A percentile compares a stretch with the other conserved stretches of the same genome.
Conservation (phyloP, 2,797 vertebrate genomes). For the Chelidonichthys spinosus region DNA sequence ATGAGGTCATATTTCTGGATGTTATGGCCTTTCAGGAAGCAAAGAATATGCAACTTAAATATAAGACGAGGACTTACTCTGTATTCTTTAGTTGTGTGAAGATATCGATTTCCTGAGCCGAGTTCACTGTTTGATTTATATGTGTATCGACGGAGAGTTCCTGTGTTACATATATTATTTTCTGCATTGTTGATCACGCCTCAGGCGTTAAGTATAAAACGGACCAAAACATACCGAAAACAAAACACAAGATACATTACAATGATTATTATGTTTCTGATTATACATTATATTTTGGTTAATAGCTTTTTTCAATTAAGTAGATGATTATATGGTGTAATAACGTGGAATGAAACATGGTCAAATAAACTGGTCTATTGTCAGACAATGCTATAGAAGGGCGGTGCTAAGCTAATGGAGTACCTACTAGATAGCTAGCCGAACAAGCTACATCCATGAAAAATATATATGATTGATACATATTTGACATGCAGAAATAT, state of each 20-base stretch:
- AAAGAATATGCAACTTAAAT: constrained; percentile 3
- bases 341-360: background rate
- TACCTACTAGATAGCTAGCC: background rate
- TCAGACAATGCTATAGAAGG: background rate
- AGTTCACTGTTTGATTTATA: constrained; percentile 5
- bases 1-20: constrained; percentile 17
- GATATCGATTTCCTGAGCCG: constrained; percentile 1
- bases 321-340: background rate
- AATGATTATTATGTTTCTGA: background rate
- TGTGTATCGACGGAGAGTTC: constrained; percentile 1
- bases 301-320: background rate
- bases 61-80: background rate
- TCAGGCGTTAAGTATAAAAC: background rate
- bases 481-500: background rate
- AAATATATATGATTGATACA: background rate
- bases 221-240: background rate
- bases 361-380: background rate
- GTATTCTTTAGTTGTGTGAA: constrained; percentile 1
- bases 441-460: background rate
- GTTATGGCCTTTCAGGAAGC: background rate
- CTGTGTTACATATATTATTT: background rate
- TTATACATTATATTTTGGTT: background rate
- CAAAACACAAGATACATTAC: background rate
- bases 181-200: background rate
- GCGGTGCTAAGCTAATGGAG: background rate